phyloP scores from a whole-genome alignment of 2,888 invertebrate species.

The Spodoptera littoralis region DNA sequence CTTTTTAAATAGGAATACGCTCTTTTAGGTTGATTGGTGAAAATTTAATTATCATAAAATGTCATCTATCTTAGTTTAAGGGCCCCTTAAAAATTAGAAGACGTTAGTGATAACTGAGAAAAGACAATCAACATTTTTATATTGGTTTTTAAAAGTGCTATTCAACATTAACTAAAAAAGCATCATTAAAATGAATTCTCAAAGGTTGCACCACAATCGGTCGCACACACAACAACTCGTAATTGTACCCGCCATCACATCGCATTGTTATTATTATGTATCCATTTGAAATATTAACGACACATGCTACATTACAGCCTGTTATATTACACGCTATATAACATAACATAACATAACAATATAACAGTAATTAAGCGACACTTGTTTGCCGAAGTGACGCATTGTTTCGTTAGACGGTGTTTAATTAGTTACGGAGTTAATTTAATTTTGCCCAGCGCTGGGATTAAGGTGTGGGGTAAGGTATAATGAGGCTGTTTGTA shows the following conservation, averaged over 20 bases:
- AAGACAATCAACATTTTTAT: no score
- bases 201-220: constrained; percentile 46
- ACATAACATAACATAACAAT: constrained; percentile 39
- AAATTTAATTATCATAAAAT: no score
- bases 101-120: no score
- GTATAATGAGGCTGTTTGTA: constrained; percentile 8
- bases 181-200: not conserved
- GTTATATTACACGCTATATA: constrained; percentile 48
- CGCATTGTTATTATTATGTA: constrained; percentile 81
- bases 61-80: no score
- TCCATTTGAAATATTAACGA: constrained; percentile 82
- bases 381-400: constrained; percentile 59
- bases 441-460: constrained; percentile 38
- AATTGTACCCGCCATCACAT: constrained; percentile 75
- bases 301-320: constrained; percentile 67
- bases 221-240: constrained; percentile 52
- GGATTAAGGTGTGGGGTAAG: constrained; percentile 15
- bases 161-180: no score
- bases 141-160: no score
- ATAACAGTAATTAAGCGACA: constrained; percentile 63
- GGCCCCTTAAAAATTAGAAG: no score
- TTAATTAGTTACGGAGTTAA: constrained; percentile 54
- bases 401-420: constrained; percentile 44
- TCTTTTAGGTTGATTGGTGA: no score
- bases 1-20: no score